Base-by-base conservation (phyloP, 2,113 vertebrate species). In the Lates calcarifer region DNA sequence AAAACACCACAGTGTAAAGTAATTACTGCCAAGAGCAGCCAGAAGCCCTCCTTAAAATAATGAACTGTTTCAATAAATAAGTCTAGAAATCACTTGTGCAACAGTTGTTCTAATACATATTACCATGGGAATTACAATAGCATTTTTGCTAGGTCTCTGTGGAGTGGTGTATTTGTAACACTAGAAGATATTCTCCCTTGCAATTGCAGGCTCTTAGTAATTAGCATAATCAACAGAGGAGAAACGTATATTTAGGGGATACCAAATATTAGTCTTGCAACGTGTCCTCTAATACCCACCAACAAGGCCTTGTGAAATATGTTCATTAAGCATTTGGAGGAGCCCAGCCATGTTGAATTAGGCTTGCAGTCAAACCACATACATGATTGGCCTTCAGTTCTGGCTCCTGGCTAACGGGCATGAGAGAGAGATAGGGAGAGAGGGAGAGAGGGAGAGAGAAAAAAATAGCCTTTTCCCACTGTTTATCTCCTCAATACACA, bases 1-100 rank as follows among this genome's bases (percentile, higher is more conserved):
- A 77, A 91, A 85, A 82, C 53, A 84, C 58, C 70, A 76, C 43
- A 61, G 62, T 73, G 68, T 57, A 72, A 85, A 82, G 87, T 91
- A 88, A 90, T 91, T 87, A 89, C 81, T 43, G 68, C 43, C 77
- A 80, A 72, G n/a, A 76, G 73, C 75, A 79, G 67, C 80, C 53
- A 53, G 22, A 57, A n/a, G 51, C 47, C 10, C 71, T 74, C 28
- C 75, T 88, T 58, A 82, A 65, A 86, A 89, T 84, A 86, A 86
- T 82, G 69, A 87, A 85, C 79, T 68, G 74, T 81, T 87, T 76
- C 35, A 75, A 83, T 84, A 86, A 90, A 87, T 57, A 78, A 64
- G 33, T 74, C 58, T 28, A 62, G 65, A 69, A 84, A 72, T 83
- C 81, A 72, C 76, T 83, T 75, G 35, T 77, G 45, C 45, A 77